Evolutionary conservation across 2,113 vertebrate species (phyloP).

Genomic region (Dinomys branickii): DNA sequence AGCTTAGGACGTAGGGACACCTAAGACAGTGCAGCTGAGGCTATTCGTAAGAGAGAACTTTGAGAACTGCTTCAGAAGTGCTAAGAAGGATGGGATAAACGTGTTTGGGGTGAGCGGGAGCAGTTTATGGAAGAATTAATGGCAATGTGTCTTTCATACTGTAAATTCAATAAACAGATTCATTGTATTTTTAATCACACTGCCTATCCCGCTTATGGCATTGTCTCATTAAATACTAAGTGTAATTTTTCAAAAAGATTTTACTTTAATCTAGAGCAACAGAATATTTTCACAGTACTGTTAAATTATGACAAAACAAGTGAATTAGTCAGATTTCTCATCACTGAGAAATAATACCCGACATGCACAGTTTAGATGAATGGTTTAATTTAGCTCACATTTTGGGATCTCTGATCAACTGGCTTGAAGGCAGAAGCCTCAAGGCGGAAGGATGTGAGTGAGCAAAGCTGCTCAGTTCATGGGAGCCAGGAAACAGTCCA

Average conservation of each 20-base stretch:
- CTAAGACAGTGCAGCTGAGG: neutral
- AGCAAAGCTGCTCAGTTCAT: neutral
- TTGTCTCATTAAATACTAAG: slow-evolving; percentile 18
- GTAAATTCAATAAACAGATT: neutral
- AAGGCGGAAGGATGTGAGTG: neutral
- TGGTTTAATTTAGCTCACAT: neutral
- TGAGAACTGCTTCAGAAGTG: neutral
- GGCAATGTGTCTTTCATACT: neutral
- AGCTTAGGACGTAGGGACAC: neutral
- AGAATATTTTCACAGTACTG: slow-evolving; percentile 45
- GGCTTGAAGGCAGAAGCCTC: neutral
- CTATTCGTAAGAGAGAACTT: neutral
- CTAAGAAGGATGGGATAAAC: neutral
- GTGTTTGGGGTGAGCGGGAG: neutral
- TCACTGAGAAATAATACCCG: neutral
- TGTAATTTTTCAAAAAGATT: slow-evolving; percentile 43
- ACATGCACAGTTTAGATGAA: neutral
- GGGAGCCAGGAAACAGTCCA: neutral
- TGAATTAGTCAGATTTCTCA: neutral
- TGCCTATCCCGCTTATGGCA: neutral
- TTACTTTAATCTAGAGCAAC: slow-evolving; percentile 54
- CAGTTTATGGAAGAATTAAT: neutral
- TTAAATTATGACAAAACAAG: slow-evolving; percentile 69
- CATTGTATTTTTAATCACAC: neutral
- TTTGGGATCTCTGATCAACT: neutral